These are phyloP conservation scores for Disparrhopalites patrizii DNA, from an alignment of 2,888 invertebrate species.

Conservation along the genomic window DNA sequence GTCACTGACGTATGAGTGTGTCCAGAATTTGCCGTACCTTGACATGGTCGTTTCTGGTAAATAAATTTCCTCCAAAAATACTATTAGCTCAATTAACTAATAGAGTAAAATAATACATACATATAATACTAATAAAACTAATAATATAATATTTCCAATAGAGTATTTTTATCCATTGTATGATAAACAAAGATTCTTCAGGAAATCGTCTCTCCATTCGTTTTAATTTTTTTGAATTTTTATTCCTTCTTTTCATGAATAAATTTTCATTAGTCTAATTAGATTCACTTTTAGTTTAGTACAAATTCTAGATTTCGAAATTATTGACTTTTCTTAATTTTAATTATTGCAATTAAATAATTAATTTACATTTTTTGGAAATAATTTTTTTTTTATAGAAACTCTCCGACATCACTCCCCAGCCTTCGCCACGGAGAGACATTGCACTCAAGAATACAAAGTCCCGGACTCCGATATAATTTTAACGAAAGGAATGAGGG, in stretches of 20 bases:
- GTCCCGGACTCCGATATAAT: slow-evolving; percentile 13
- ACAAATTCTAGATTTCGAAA: too few relatives aligned
- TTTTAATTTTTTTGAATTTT: too few relatives aligned
- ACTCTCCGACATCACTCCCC: slow-evolving; percentile 24
- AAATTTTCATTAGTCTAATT: too few relatives aligned
- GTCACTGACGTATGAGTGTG: background rate
- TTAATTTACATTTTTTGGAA: too few relatives aligned
- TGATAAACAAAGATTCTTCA: too few relatives aligned
- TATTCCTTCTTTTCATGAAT: too few relatives aligned
- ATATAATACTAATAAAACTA: background rate
- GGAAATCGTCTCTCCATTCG: too few relatives aligned
- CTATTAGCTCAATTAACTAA: background rate
- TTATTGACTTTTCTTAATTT: too few relatives aligned
- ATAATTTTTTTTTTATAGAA: slow-evolving; percentile 20
- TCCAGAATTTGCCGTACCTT: background rate
- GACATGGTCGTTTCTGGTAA: slow-evolving; percentile 13
- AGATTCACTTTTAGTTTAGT: too few relatives aligned
- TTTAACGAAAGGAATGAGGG: slow-evolving; percentile 12
- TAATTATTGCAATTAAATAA: too few relatives aligned
- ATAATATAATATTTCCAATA: too few relatives aligned
- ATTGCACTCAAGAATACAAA: slow-evolving; percentile 18
- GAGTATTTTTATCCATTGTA: too few relatives aligned
- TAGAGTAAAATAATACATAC: background rate
- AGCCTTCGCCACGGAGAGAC: slow-evolving; percentile 9
- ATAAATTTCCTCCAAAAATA: background rate